These are phyloP conservation scores for Himantopus leucocephalus DNA, from an alignment of 2,113 vertebrate genomes.

Conservation along the genomic window DNA sequence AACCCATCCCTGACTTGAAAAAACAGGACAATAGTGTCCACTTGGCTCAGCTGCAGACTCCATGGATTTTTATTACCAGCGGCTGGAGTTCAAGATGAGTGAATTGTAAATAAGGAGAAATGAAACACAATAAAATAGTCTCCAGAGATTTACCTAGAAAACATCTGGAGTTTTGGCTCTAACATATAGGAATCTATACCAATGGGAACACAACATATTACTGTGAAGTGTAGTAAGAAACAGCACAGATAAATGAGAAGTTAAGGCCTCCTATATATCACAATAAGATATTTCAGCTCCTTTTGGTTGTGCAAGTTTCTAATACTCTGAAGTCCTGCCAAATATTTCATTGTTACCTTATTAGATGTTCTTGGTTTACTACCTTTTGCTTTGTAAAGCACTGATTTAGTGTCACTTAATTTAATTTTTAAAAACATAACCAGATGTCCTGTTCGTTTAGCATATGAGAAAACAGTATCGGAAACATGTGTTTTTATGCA, in stretches of 20 bases:
- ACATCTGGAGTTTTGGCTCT: slow-evolving; percentile 65
- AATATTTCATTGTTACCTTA: slow-evolving; percentile 50
- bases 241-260: slow-evolving; percentile 7
- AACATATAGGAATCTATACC: slow-evolving; percentile 11
- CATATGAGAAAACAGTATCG: slow-evolving; percentile 40
- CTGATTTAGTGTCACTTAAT: slow-evolving; percentile 58
- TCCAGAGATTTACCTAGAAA: slow-evolving; percentile 50
- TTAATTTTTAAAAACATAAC: slow-evolving; percentile 58
- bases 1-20: background rate
- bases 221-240: slow-evolving; percentile 29
- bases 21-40: slow-evolving; percentile 14
- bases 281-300: background rate
- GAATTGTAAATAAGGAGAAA: slow-evolving; percentile 53
- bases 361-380: slow-evolving; percentile 57
- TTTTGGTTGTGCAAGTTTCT: background rate
- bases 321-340: slow-evolving; percentile 47
- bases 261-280: slow-evolving; percentile 31
- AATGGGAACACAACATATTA: background rate
- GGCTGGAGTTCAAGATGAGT: slow-evolving; percentile 31
- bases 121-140: slow-evolving; percentile 51
- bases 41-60: slow-evolving; percentile 18
- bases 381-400: slow-evolving; percentile 43
- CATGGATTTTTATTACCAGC: slow-evolving; percentile 36
- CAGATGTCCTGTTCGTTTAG: slow-evolving; percentile 59
- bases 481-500: slow-evolving; percentile 44